phyloP scores from a whole-genome alignment of 2,888 invertebrate genomes.

The Caenorhabditis sp. region DNA sequence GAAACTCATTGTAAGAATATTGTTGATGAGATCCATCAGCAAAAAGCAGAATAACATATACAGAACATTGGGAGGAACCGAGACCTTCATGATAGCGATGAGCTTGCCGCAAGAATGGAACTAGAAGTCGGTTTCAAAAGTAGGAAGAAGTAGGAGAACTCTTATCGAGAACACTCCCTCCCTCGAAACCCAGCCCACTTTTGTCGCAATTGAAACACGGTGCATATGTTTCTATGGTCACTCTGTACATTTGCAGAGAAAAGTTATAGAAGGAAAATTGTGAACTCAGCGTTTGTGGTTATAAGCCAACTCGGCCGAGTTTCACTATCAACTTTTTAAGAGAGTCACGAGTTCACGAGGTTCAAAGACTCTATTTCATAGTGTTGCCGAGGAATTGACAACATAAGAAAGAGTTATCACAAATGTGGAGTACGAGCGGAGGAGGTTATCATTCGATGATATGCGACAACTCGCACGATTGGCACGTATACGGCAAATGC shows the following conservation, averaged over 20 bases:
- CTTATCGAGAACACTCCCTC: slow-evolving; percentile 47
- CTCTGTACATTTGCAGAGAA: slow-evolving; percentile 37
- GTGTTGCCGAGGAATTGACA: not conserved
- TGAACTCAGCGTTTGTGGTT: slow-evolving; percentile 50
- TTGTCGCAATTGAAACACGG: slow-evolving; percentile 22
- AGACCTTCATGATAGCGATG: slow-evolving; percentile 19
- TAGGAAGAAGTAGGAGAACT: slow-evolving; percentile 30
- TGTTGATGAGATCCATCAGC: slow-evolving; percentile 59
- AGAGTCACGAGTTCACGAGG: slow-evolving; percentile 31
- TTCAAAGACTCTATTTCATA: slow-evolving; percentile 17
- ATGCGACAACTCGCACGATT: not conserved
- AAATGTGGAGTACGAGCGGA: not conserved
- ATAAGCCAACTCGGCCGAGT: slow-evolving; percentile 34
- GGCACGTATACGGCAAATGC: slow-evolving; percentile 8
- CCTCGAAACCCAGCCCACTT: slow-evolving; percentile 28
- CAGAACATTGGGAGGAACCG: slow-evolving; percentile 52
- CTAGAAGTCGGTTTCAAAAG: not conserved
- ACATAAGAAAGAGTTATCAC: slow-evolving; percentile 11
- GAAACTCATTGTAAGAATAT: slow-evolving; percentile 48
- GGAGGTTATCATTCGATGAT: not conserved
- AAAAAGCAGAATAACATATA: slow-evolving; percentile 58
- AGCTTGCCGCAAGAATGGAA: slow-evolving; percentile 15
- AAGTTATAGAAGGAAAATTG: slow-evolving; percentile 21
- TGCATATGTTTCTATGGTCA: slow-evolving; percentile 50
- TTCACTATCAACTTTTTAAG: slow-evolving; percentile 12